These are phyloP conservation scores for Alsophila aescularia DNA, from an alignment of 2,888 invertebrate genomes.

Conservation along the genomic window DNA sequence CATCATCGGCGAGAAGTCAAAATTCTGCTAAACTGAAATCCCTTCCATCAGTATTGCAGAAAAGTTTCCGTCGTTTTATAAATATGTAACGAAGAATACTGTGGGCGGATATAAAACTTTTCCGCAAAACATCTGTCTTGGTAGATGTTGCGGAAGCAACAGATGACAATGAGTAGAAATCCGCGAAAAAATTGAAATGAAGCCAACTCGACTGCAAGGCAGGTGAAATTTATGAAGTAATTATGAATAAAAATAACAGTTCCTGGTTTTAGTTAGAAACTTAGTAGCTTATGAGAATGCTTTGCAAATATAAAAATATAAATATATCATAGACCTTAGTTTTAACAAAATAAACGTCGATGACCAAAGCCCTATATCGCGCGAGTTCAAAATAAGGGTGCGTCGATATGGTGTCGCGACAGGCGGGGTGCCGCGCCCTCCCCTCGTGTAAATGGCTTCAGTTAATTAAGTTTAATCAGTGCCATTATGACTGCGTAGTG, in stretches of 20 bases:
- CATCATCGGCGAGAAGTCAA: too few relatives aligned
- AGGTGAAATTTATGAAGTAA: conserved; percentile 6
- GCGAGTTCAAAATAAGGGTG: conserved; percentile 36
- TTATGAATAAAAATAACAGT: not conserved
- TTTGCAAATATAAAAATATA: not conserved
- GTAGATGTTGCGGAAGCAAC: conserved; percentile 3
- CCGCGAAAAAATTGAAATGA: conserved; percentile 4
- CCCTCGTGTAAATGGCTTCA: conserved; percentile 80
- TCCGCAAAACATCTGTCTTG: not conserved
- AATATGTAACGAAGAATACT: not conserved
- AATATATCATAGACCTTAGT: not conserved
- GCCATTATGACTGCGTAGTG: conserved; percentile 62
- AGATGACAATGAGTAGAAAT: conserved; percentile 1
- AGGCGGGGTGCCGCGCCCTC: conserved; percentile 48
- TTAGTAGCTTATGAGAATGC: too few relatives aligned
- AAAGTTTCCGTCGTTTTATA: not conserved
- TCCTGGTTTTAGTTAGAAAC: too few relatives aligned
- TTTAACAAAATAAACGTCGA: conserved; percentile 43
- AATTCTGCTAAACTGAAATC: not conserved
- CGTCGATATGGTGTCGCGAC: conserved; percentile 37
- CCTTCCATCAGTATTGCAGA: not conserved
- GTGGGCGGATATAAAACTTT: not conserved
- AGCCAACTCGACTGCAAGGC: conserved; percentile 7
- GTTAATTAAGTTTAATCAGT: conserved; percentile 84
- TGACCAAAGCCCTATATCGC: conserved; percentile 59